These are phyloP conservation scores for Micropterix aruncella DNA, from an alignment of 2,888 invertebrate species.

Conservation along the genomic window DNA sequence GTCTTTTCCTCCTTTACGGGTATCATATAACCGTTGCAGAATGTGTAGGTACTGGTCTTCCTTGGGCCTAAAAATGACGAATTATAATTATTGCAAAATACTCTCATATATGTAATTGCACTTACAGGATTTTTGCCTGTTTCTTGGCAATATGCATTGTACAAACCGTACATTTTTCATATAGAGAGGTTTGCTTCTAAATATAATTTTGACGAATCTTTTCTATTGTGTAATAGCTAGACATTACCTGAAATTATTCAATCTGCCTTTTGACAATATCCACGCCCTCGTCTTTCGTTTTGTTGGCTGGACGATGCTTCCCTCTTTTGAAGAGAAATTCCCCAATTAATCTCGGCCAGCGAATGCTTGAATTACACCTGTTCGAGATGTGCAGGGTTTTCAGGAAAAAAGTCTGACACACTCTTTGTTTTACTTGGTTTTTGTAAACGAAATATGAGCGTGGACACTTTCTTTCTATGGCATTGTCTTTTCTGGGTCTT, in stretches of 20 bases:
- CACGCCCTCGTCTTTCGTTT: conserved; percentile 4
- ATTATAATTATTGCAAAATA: conserved; percentile 8
- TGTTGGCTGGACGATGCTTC: conserved; percentile 1
- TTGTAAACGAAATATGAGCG: too few species aligned
- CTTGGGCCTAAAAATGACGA: conserved; percentile 6
- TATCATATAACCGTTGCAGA: conserved; percentile 7
- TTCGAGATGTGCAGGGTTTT: too few species aligned
- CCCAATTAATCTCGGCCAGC: too few species aligned
- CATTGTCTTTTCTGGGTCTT: too few species aligned
- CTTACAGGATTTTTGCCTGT: conserved; percentile 4
- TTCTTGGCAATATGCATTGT: neutral
- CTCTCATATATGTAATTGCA: conserved; percentile 7
- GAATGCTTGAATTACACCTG: too few species aligned
- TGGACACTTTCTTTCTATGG: too few species aligned
- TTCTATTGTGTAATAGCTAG: conserved; percentile 5
- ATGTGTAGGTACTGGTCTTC: conserved; percentile 7
- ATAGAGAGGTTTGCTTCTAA: conserved; percentile 5
- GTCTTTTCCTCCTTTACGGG: conserved; percentile 3
- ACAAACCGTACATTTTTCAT: conserved; percentile 7
- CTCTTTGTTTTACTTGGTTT: too few species aligned
- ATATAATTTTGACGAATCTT: conserved; percentile 5
- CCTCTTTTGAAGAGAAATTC: too few species aligned
- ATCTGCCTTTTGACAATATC: conserved; percentile 4
- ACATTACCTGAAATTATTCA: conserved; percentile 6
- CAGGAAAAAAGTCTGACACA: too few species aligned